Conservation (phyloP, 2,888 invertebrate genomes). For the Drosophila lacicola region DNA sequence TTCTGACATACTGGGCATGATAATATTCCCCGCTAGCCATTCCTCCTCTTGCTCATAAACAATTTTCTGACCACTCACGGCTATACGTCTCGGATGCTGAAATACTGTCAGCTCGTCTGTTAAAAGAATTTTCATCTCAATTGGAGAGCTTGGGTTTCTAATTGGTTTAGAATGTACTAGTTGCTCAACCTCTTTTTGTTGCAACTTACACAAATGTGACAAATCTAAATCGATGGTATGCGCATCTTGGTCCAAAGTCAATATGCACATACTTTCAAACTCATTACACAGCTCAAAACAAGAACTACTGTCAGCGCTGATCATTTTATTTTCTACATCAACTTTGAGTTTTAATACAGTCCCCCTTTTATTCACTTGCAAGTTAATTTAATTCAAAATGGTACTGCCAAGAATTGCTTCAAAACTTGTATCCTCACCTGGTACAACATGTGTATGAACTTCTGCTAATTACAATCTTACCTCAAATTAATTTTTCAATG, state of each 20-base stretch:
- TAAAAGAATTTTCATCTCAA: not conserved
- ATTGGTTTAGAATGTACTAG: not conserved
- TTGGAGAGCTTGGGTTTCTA: not conserved
- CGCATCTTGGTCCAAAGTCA: not conserved
- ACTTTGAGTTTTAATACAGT: too few species aligned
- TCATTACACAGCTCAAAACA: too few species aligned
- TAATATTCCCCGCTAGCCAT: too few species aligned
- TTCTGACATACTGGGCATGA: too few species aligned
- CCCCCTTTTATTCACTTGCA: too few species aligned
- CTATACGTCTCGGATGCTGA: too few species aligned
- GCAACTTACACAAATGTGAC: not conserved
- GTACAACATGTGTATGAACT: not conserved
- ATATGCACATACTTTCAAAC: not conserved
- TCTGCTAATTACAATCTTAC: conserved; percentile 16
- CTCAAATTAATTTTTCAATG: conserved; percentile 2
- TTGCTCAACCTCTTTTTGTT: not conserved
- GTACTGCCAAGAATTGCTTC: too few species aligned
- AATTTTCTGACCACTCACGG: too few species aligned
- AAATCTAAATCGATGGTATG: not conserved
- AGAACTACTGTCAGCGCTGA: not conserved
- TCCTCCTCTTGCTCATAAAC: too few species aligned
- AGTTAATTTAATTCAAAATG: too few species aligned
- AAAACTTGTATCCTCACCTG: too few species aligned
- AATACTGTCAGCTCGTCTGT: not conserved
- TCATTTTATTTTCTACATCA: not conserved